Conservation (phyloP, 2,113 vertebrate genomes). For the Manacus vitellinus region DNA sequence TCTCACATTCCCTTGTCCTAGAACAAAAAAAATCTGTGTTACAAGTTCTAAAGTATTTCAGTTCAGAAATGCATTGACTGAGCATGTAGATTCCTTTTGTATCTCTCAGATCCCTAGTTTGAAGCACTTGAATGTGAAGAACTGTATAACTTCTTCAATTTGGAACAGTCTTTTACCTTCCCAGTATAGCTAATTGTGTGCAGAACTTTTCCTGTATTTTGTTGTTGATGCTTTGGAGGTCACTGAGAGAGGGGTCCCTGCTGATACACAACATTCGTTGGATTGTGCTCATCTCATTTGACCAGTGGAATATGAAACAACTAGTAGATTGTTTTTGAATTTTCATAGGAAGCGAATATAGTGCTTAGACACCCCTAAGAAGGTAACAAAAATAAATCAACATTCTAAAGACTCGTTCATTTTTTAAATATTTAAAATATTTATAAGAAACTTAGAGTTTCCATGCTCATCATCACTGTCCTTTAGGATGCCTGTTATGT, state of each 20-base stretch:
- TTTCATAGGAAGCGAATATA: background rate
- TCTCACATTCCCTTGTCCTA: background rate
- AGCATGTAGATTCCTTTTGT: background rate
- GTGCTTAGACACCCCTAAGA: background rate
- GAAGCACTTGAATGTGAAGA: background rate
- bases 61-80: background rate
- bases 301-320: background rate
- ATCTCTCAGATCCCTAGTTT: background rate
- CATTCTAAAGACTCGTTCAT: background rate
- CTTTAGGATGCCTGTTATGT: background rate
- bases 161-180: background rate
- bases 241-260: background rate
- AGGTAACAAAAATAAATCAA: background rate
- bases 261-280: fast-evolving
- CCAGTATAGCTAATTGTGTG: background rate
- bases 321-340: background rate
- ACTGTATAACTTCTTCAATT: background rate
- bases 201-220: background rate
- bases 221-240: background rate
- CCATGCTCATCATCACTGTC: background rate
- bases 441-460: background rate
- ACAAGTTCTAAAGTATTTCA: background rate
- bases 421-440: background rate
- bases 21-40: background rate
- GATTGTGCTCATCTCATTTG: background rate